phyloP scores from a whole-genome alignment of 2,113 vertebrate species.

The Salvelinus fontinalis region DNA sequence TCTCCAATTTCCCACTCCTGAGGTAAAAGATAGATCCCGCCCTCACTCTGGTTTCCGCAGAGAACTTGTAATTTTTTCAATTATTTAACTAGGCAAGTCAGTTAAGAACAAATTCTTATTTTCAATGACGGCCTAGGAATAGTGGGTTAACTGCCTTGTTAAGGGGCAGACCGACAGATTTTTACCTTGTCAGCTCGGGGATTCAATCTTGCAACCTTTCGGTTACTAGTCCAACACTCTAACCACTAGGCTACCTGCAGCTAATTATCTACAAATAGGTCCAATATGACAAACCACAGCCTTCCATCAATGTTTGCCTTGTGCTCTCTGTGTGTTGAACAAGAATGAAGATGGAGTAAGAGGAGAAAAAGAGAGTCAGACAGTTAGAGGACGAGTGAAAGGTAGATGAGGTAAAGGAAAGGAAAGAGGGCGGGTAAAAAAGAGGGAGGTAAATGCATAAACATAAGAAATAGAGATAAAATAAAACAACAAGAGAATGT shows the following conservation, averaged over 20 bases:
- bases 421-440: too few relatives aligned
- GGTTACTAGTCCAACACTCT: too few relatives aligned
- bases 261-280: constrained; percentile 78
- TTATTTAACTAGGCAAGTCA: too few relatives aligned
- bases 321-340: constrained; percentile 45
- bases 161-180: too few relatives aligned
- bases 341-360: constrained; percentile 28
- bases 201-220: too few relatives aligned
- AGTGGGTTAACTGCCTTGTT: too few relatives aligned
- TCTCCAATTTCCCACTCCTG: constrained; percentile 60
- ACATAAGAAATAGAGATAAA: constrained; percentile 46
- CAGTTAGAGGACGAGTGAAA: constrained; percentile 42
- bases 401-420: background rate
- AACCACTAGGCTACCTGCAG: constrained; percentile 33
- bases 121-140: too few relatives aligned
- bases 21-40: constrained; percentile 61
- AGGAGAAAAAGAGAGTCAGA: constrained; percentile 35
- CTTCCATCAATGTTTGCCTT: constrained; percentile 54
- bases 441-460: constrained; percentile 46
- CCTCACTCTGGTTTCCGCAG: constrained; percentile 26
- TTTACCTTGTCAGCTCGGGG: too few relatives aligned
- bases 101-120: too few relatives aligned
- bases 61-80: constrained; percentile 52
- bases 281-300: constrained; percentile 70
- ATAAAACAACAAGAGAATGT: constrained; percentile 38